Conservation (phyloP, 2,888 invertebrate genomes). For the Torymus aiolomorphi region DNA sequence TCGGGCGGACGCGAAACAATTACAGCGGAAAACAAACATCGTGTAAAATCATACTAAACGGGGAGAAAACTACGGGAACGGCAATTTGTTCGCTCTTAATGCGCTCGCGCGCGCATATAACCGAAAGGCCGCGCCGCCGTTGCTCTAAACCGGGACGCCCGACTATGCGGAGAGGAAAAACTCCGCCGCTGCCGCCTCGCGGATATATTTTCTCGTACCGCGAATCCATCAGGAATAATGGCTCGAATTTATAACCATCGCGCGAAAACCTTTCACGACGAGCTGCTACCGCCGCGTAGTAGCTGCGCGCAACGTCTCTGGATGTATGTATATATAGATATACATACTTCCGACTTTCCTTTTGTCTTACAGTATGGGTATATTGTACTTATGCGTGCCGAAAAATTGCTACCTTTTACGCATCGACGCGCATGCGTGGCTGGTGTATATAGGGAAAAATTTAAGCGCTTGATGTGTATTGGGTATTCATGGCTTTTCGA, state of each 20-base stretch:
- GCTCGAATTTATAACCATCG: conserved; percentile 20
- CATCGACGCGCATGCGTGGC: not conserved
- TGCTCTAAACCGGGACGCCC: not conserved
- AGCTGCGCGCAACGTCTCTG: too few species aligned
- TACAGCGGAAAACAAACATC: not conserved
- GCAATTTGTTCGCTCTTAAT: not conserved
- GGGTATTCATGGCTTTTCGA: conserved; percentile 12
- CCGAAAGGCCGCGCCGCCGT: too few species aligned
- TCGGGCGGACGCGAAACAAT: too few species aligned
- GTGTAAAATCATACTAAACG: not conserved
- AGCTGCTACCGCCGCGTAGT: not conserved
- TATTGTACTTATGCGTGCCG: not conserved
- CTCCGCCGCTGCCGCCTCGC: too few species aligned
- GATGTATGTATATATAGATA: too few species aligned
- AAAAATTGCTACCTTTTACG: conserved; percentile 20
- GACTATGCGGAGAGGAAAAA: not conserved
- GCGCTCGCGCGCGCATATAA: too few species aligned
- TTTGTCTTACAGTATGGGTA: conserved; percentile 10
- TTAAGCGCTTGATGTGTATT: not conserved
- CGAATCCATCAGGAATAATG: conserved; percentile 29
- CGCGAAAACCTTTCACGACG: conserved; percentile 18
- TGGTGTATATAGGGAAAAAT: not conserved
- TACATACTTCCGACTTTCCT: conserved; percentile 52
- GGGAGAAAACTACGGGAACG: not conserved
- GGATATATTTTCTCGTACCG: conserved; percentile 21